phyloP scores from a whole-genome alignment of 2,888 invertebrate species.

The Parascotia fuliginaria region DNA sequence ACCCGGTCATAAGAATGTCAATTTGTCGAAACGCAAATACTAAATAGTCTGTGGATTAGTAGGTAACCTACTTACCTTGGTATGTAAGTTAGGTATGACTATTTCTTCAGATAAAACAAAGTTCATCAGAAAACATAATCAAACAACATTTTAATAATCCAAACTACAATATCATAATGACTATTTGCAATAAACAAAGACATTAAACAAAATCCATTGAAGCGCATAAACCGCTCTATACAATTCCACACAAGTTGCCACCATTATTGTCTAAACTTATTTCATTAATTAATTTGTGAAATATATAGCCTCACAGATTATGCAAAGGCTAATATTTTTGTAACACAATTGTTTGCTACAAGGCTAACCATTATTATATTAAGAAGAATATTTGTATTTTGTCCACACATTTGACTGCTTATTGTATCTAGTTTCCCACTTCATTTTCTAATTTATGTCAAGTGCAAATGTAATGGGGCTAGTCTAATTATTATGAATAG shows the following conservation, averaged over 20 bases:
- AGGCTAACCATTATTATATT: slow-evolving; percentile 46
- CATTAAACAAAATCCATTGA: neutral
- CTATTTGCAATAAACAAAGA: too few species aligned
- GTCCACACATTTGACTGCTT: slow-evolving; percentile 41
- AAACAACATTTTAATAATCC: too few species aligned
- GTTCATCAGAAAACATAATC: too few species aligned
- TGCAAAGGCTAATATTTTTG: slow-evolving; percentile 39
- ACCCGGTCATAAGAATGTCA: too few species aligned
- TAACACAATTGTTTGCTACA: slow-evolving; percentile 54
- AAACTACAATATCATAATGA: too few species aligned
- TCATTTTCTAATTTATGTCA: slow-evolving; percentile 70
- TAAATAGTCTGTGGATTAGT: too few species aligned
- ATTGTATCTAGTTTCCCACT: slow-evolving; percentile 76
- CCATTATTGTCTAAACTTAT: slow-evolving; percentile 22
- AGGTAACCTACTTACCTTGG: too few species aligned
- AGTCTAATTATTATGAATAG: slow-evolving; percentile 62
- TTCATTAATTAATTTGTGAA: slow-evolving; percentile 38
- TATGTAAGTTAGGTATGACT: too few species aligned
- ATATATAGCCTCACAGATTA: slow-evolving; percentile 36
- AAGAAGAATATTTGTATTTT: slow-evolving; percentile 43
- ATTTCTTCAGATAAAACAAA: too few species aligned
- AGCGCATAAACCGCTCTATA: slow-evolving; percentile 10
- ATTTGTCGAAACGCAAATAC: too few species aligned
- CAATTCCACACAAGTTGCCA: slow-evolving; percentile 8
- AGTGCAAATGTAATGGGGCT: slow-evolving; percentile 70